These are phyloP conservation scores for Coccyzus lansbergi DNA, from an alignment of 2,797 vertebrate genomes.

Conservation along the genomic window DNA sequence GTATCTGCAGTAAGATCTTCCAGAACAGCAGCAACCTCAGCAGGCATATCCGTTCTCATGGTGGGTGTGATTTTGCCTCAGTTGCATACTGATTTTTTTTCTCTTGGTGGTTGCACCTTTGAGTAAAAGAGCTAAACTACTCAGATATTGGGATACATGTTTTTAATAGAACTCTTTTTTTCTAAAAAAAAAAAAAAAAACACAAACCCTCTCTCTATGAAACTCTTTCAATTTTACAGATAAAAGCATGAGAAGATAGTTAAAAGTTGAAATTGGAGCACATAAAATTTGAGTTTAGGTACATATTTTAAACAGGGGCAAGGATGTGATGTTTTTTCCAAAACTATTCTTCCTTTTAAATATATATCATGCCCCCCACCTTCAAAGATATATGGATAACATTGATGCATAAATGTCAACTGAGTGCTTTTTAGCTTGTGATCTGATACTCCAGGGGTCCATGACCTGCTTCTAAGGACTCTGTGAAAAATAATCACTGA, in stretches of 20 bases:
- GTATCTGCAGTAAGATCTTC: constrained; percentile 94
- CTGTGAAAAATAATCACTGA: not conserved
- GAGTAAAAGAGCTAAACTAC: not conserved
- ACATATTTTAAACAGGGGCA: not conserved
- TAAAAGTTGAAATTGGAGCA: not conserved
- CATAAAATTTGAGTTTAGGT: not conserved
- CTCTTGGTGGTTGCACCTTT: not conserved
- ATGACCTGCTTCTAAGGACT: not conserved
- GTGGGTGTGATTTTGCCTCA: constrained; percentile 73
- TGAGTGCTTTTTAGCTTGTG: not conserved
- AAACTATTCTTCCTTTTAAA: not conserved
- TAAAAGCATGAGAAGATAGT: not conserved
- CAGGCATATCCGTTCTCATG: constrained; percentile 94
- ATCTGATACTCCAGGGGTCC: not conserved
- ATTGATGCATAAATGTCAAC: not conserved
- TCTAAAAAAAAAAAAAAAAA: not conserved
- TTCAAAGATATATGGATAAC: not conserved
- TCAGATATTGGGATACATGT: not conserved
- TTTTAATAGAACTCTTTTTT: not conserved
- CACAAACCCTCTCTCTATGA: not conserved
- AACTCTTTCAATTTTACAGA: not conserved
- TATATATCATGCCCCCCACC: not conserved
- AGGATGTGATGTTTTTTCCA: not conserved
- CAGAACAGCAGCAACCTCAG: constrained; percentile 99
- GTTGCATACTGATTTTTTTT: not conserved